phyloP scores from a whole-genome alignment of 2,888 invertebrate genomes.

The Amblyjoppa proteus region DNA sequence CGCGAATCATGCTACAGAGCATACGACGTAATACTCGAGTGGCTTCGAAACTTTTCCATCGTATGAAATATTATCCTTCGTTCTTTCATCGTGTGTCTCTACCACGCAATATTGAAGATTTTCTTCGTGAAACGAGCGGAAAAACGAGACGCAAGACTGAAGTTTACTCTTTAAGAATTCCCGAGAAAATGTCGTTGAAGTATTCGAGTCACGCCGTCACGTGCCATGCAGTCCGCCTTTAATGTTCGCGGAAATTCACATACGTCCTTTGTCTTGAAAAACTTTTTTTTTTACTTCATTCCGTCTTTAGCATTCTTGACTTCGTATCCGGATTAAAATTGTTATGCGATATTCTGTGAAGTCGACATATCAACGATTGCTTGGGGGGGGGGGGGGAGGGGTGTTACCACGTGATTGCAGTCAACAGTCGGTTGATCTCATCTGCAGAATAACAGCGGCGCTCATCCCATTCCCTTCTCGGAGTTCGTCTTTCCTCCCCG shows the following conservation, averaged over 20 bases:
- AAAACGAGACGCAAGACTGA: neutral
- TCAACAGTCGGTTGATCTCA: no score
- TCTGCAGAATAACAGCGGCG: no score
- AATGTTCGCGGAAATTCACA: slow-evolving; percentile 31
- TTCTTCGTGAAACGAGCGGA: neutral
- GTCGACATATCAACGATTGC: neutral
- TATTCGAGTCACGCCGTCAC: slow-evolving; percentile 58
- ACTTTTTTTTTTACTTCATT: slow-evolving; percentile 6
- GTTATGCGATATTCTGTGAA: neutral
- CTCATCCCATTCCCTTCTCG: no score
- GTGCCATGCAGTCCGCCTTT: slow-evolving; percentile 33
- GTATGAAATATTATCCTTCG: slow-evolving; percentile 5
- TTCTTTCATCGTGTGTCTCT: neutral
- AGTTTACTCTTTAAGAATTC: slow-evolving; percentile 38
- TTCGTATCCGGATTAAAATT: slow-evolving; percentile 13
- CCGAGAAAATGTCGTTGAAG: slow-evolving; percentile 27
- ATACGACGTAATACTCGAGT: neutral
- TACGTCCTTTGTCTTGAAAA: neutral
- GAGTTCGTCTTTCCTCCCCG: no score
- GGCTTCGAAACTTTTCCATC: slow-evolving; percentile 3
- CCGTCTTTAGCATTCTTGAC: neutral
- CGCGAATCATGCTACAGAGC: neutral
- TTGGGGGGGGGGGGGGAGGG: no score
- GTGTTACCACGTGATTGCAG: no score
- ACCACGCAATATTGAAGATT: slow-evolving; percentile 16